Conservation (phyloP, 2,113 vertebrate genomes). For the Anser brachyrhynchus region DNA sequence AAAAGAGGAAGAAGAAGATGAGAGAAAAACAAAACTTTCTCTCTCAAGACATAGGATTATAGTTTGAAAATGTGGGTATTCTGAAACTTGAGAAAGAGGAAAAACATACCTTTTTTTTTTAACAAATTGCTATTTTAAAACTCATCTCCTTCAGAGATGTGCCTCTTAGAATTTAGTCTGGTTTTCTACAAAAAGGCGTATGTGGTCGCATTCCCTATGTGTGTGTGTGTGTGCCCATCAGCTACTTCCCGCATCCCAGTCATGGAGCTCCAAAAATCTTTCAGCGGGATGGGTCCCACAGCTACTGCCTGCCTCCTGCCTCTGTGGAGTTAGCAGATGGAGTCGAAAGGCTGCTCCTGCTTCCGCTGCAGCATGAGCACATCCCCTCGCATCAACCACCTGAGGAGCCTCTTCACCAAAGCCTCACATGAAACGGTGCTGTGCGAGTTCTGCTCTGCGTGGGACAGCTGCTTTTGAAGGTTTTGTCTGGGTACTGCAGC, state of each 20-base stretch:
- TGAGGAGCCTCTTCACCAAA: neutral
- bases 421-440: neutral
- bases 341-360: neutral
- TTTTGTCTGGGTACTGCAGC: neutral
- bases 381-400: neutral
- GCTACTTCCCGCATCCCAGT: neutral
- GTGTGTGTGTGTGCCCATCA: neutral
- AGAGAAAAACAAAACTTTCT: neutral
- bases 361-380: neutral
- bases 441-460: neutral
- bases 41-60: neutral
- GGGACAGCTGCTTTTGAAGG: neutral
- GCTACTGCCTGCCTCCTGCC: neutral
- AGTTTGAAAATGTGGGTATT: neutral
- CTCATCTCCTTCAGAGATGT: neutral
- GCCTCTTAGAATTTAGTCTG: neutral
- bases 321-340: fast-evolving
- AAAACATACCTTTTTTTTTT: neutral
- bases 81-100: neutral
- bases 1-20: too few species aligned
- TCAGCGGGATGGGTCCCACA: neutral
- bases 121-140: neutral
- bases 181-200: neutral
- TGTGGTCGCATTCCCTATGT: neutral
- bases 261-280: neutral